Base-by-base conservation (phyloP, 2,113 vertebrate species). In the Oryzias melastigma region DNA sequence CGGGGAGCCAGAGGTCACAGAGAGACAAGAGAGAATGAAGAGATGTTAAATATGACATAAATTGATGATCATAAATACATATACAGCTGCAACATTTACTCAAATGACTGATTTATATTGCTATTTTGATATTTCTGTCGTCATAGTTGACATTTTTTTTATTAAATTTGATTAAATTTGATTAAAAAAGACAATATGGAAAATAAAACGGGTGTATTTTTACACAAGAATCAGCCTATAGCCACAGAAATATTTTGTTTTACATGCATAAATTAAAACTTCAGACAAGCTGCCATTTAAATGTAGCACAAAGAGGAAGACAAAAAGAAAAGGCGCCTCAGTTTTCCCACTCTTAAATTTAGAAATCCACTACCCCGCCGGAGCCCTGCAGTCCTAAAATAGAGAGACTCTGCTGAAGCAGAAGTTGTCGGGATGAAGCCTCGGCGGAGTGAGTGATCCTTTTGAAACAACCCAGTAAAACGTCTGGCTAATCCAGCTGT, bases 401-500 rank as follows among this genome's bases (percentile, higher is more conserved):
- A 90, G 79, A 91, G 90, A 79, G 82, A 46, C 87, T 86, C 90
- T 90, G 89, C 84, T 91, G 93, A 92, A 92, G 93, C 92, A 94
- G 92, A 93, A 91, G 88, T 93, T 93, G 94, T 94, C 92, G 92
- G 85, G 80, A 90, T 87, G 89, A 90, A 91, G 88, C 90, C 93
- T 91, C 92, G 90, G 76, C 84, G 71, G 74, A 90, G 91, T 89
- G 90, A 92, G 88, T 94, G 93, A 96, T 94, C 93, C 94, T 93
- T 96, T 93, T 93, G 94, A 97, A 94, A 93, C 92, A 93, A 88
- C 90, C 83, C 90, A 79, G 71, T 88, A 91, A 94, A 93, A 90
- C 87, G 93, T 93, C 93, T 91, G 90, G 91, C 92, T 91, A 93
- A 95, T 84, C 93, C 95, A 95, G 93, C 95, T 94, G 94, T 79